phyloP scores from a whole-genome alignment of 2,888 invertebrate species.

The Chydorus sphaericus region DNA sequence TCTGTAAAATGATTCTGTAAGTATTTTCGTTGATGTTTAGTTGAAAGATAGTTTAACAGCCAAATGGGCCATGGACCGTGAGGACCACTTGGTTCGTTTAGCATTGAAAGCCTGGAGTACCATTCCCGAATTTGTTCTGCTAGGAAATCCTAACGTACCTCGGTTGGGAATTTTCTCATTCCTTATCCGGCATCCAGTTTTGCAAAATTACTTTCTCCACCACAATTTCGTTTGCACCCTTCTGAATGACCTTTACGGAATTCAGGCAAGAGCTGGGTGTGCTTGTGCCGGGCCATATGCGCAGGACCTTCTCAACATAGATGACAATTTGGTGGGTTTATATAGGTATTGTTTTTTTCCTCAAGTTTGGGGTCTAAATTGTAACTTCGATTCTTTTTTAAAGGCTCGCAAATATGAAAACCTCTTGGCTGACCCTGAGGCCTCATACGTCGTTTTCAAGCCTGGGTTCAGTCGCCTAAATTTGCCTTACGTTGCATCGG shows the following conservation, averaged over 20 bases:
- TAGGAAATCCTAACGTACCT: constrained; percentile 40
- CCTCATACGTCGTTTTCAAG: constrained; percentile 50
- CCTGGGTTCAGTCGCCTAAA: constrained; percentile 77
- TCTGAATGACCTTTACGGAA: constrained; percentile 80
- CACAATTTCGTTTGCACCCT: constrained; percentile 76
- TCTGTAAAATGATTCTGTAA: no score
- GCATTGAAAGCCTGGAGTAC: constrained; percentile 38
- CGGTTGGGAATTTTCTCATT: constrained; percentile 68
- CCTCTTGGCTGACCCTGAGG: constrained; percentile 24
- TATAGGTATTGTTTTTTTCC: no score
- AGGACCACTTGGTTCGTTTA: constrained; percentile 23
- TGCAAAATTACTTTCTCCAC: constrained; percentile 52
- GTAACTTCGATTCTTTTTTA: no score
- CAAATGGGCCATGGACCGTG: constrained; percentile 46
- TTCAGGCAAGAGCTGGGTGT: constrained; percentile 61
- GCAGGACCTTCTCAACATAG: constrained; percentile 69
- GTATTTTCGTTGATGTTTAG: no score
- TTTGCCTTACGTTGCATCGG: constrained; percentile 69
- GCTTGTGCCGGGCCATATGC: constrained; percentile 73
- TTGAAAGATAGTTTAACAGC: constrained; percentile 65
- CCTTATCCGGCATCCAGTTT: constrained; percentile 55
- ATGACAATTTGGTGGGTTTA: constrained; percentile 44
- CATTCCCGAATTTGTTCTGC: constrained; percentile 59
- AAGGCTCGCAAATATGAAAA: not conserved
- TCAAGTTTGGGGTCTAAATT: no score